Base-by-base conservation (phyloP, 2,888 invertebrate genomes). In the Drosophila helvetica region DNA sequence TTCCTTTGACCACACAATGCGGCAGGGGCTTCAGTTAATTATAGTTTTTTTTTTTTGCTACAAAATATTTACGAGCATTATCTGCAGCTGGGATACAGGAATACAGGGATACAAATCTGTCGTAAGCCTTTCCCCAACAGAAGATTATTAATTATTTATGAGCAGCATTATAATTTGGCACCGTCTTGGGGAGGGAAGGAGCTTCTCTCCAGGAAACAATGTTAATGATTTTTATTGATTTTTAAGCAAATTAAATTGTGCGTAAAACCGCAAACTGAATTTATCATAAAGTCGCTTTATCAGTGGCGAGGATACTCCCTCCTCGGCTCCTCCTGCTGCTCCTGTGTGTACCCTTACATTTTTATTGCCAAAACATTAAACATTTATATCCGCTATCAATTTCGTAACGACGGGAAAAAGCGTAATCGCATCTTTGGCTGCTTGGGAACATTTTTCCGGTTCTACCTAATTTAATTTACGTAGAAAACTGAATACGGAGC, bases 361-460 rank as follows among this genome's bases (percentile, higher is more conserved):
- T 70, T 86, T 88, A 86, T 86, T 86, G 88, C 88, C 88, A 74
- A 86, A 83, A 86, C 85, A 86, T 86, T 88, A 86, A 86, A 86
- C 86, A 86, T 86, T 86, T 86, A 86, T 88, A 86, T 86, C 79
- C 88, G 85, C 85, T 86, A 86, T 86, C 85, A 86, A 86, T 86
- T 86, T 77, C 79, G 80, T 77, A 63, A 76, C 71, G 81, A 75
- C 72, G 86, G 64, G 72, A 69, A 80, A 78, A 66, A 62, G 55
- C 74, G 86, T 88, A 88, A 88, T 88, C 85, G 88, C 75, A 84
- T 81, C 86, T 78, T 71, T 75, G 74, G 51, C 52, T 53, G 59
- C 17, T 62, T 66, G 53, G 66, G 38, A 48, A 25, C 61, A 74
- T 74, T 87, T 80, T 82, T 77, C 74, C 80, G 74, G 83, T 78